A percentile compares a stretch with the other conserved stretches of the same genome.
phyloP scores from a whole-genome alignment of 2,888 invertebrate genomes.

The Rhamphomyia laevipes region DNA sequence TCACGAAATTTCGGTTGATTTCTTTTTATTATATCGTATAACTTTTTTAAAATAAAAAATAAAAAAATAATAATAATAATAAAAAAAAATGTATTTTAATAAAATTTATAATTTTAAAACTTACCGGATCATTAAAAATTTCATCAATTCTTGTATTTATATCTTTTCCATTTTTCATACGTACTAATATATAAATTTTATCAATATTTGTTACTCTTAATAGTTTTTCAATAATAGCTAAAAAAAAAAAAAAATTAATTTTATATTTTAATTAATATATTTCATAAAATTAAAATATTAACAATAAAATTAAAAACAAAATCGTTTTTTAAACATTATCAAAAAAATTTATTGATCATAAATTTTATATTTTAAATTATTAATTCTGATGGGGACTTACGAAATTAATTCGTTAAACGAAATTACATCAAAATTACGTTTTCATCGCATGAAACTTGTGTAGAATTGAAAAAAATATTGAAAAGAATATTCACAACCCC shows the following conservation, averaged over 20 bases:
- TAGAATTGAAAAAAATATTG: no score
- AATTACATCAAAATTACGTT: no score
- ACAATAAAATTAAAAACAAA: no score
- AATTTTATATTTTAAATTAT: no score
- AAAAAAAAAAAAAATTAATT: conserved; percentile 11
- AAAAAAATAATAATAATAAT: conserved; percentile 1
- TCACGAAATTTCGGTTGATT: conserved; percentile 26
- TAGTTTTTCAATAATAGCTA: conserved; percentile 48
- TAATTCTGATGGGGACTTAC: no score
- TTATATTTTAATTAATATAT: neutral
- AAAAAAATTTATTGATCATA: no score
- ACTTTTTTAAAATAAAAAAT: conserved; percentile 15
- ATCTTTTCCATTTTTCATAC: conserved; percentile 50
- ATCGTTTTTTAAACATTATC: no score
- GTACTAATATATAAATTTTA: conserved; percentile 43
- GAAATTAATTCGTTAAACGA: no score
- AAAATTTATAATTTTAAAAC: conserved; percentile 9
- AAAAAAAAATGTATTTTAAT: conserved; percentile 2
- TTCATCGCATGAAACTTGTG: no score
- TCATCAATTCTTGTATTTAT: conserved; percentile 52
- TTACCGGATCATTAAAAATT: conserved; percentile 54
- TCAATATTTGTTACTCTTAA: conserved; percentile 44
- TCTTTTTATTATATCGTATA: conserved; percentile 20
- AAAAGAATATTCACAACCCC: no score
- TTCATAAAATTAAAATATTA: no score